Base-by-base conservation (phyloP, 2,797 vertebrate genomes). In the Pseudocheirus occidentalis region DNA sequence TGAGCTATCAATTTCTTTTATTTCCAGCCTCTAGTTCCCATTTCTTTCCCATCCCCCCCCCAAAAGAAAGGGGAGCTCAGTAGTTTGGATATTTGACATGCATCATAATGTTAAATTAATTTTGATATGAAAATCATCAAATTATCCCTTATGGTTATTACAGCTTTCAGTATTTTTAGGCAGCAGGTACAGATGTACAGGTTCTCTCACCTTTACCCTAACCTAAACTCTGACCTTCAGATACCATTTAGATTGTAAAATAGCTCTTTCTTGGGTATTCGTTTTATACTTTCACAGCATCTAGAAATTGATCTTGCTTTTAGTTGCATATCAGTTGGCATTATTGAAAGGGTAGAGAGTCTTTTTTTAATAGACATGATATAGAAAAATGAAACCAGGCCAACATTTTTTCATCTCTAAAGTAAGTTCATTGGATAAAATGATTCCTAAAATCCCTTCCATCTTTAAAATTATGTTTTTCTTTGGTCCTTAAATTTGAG, bases 231-330 rank as follows among this genome's bases (percentile, higher is more conserved):
- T 95, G 52, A 92, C 81, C 92, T 93, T 94, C 12, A 66, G 34
- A 4, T 0, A 34, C 54, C 3, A n/a, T 66, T 59, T 4, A 59
- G 92, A 55, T 94, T 94, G 40, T 50, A 56, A 55, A 92, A 46
- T 81, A 81, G 58, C 29, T 91, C 27, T 87, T 92, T 57, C 53
- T 73, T 87, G 52, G 1, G 89, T n/a, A n/a, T 31, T 91, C 34
- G 54, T 31, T 93, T 92, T 90, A n/a, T 90, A 91, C 62, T 96
- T 90, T 95, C 59, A 27, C 4, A 4, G 90, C 87, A 90, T 92
- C 96, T 97, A 90, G 90, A 94, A 81, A 34, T 90, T 62, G 27
- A 90, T 94, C 55, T 94, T 94, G 31, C 94, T 95, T 95, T 94
- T 89, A 55, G 2, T 90, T 92, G 29, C 40, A 29, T 92, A 1